Evolutionary conservation across 1,140 invertebrate genomes (phyloP), one percentile per base, ranked within the genome.

Genomic region (Helicoverpa zea): DNA sequence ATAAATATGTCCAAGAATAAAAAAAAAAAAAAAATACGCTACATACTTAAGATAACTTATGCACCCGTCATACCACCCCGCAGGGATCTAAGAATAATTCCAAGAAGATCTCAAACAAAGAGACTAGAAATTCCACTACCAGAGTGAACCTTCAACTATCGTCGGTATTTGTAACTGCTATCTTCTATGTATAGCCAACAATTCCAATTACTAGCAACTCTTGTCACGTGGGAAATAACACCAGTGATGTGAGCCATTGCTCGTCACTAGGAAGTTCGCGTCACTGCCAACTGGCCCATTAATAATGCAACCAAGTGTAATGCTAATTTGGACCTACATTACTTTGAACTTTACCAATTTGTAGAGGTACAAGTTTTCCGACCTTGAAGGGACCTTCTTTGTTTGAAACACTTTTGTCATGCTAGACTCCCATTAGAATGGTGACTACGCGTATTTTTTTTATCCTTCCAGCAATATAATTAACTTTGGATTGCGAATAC

Each of bases 221-320:
- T 23, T 30, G 58, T 18, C 73, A 18, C 73, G 58, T 75, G 73
- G 56, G 73, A 75, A 75, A 75, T 75, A 75, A 75, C 73, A 75
- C 29, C 73, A 51, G 73, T n/a, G 58, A 75, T 35, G 56, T 61
- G 52, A 74, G n/a, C 9, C 7, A 56, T 61, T 2, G 16, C 43
- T n/a, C 52, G 9, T 5, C 14, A 11, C 14, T 14, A 58, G 29
- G 49, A 61, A 75, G 54, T 49, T 75, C 49, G 16, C 43, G 70
- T 52, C 52, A 73, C 30, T 58, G 52, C 29, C 14, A 43, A 29
- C 66, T 73, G 18, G 51, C 68, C 4, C 3, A 72, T 72, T 72
- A 72, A 72, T 68, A 68, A 68, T 68, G 64, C 64, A 68, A 68
- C 23, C 12, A 18, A 3, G 12, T 61, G 63, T 51, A 68, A 43